Percentiles rank a stretch among this genome's conserved stretches.
Evolutionary conservation across 2,113 vertebrate genomes (phyloP).

Genomic region (Gadus chalcogrammus): DNA sequence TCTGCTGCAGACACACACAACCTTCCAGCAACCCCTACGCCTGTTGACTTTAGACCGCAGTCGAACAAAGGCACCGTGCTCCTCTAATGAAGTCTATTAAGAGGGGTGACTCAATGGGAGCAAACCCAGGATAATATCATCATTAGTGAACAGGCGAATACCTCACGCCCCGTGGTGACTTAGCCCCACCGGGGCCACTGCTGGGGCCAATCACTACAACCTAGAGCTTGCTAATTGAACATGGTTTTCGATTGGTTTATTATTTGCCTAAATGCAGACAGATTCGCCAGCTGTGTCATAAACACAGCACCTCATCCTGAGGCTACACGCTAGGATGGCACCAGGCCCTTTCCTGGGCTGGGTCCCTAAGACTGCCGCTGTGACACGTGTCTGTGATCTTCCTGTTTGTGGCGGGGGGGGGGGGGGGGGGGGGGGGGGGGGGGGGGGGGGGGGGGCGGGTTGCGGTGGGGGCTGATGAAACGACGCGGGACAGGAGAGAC

Average conservation of each 20-base stretch:
- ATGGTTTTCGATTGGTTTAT: no score
- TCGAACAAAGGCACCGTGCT: conserved; percentile 14
- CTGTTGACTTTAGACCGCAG: conserved; percentile 27
- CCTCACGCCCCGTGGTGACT: conserved; percentile 17
- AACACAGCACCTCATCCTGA: no score
- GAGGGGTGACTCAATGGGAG: conserved; percentile 46
- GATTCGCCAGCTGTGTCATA: no score
- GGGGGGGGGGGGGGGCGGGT: no score
- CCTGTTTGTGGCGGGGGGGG: conserved; percentile 6
- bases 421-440: no score
- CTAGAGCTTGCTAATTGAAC: no score
- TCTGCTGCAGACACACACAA: conserved; percentile 17
- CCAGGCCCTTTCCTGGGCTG: no score
- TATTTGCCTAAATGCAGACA: no score
- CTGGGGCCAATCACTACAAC: no score
- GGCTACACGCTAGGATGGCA: no score
- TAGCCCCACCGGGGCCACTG: background rate
- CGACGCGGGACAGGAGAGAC: conserved; percentile 24
- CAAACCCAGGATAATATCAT: conserved; percentile 10
- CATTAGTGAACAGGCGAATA: conserved; percentile 31
- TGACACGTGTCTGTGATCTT: conserved; percentile 12
- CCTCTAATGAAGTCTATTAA: conserved; percentile 37
- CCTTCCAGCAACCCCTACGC: conserved; percentile 24
- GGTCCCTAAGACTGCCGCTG: no score
- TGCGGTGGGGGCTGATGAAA: conserved; percentile 41